Conservation (phyloP, 2,888 invertebrate genomes). For the Pyrrhopygopsis socrates region DNA sequence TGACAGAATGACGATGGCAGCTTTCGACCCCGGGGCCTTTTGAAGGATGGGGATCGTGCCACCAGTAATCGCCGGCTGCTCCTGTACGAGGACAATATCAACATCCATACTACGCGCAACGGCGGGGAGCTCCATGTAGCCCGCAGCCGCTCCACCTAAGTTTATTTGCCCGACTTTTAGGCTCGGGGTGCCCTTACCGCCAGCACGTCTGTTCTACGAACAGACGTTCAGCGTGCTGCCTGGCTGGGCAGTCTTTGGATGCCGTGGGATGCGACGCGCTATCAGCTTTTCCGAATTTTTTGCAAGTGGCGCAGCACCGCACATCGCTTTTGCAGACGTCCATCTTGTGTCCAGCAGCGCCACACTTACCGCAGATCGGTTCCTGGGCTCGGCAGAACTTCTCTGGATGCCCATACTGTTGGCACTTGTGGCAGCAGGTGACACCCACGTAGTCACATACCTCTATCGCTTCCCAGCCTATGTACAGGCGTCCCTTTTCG, state of each 20-base stretch:
- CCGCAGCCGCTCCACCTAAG: neutral
- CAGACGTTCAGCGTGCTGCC: neutral
- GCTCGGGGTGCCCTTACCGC: neutral
- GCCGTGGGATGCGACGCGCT: neutral
- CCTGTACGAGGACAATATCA: neutral
- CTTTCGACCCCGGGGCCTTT: neutral
- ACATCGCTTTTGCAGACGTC: too few species aligned
- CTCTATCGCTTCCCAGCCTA: neutral
- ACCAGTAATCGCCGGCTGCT: constrained; percentile 27
- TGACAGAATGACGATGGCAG: neutral
- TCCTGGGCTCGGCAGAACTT: neutral
- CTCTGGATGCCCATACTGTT: neutral
- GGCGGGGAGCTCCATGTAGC: neutral
- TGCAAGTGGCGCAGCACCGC: neutral
- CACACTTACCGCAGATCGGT: neutral
- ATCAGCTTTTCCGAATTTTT: neutral
- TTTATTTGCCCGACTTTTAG: neutral
- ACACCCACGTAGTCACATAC: neutral
- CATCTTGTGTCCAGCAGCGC: neutral
- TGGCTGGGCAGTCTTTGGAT: neutral
- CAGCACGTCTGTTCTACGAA: neutral
- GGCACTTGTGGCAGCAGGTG: neutral
- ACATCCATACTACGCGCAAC: neutral
- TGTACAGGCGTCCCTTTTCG: neutral
- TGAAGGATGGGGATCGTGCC: neutral